Evolutionary conservation across 2,797 vertebrate genomes (phyloP).

Genomic region (Poecile montanus): DNA sequence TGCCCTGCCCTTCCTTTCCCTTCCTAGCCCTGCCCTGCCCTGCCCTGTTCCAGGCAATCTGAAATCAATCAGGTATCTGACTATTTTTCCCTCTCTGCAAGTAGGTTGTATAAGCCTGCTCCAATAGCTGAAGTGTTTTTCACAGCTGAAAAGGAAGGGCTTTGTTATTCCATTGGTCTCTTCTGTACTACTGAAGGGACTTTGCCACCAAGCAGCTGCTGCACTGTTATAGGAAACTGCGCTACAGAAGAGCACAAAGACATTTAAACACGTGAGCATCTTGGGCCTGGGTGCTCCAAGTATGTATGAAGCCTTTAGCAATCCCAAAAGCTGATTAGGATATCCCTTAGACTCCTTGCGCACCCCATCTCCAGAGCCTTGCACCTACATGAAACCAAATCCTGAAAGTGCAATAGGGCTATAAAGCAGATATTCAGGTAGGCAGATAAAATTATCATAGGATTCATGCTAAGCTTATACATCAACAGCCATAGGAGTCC

Average conservation of each 20-base stretch:
- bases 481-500: not conserved
- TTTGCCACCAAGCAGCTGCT: not conserved
- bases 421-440: not conserved
- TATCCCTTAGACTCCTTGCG: not conserved
- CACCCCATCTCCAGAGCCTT: not conserved
- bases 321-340: not conserved
- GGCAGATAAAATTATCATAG: not conserved
- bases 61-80: not conserved
- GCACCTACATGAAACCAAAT: not conserved
- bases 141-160: not conserved
- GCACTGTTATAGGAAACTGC: not conserved
- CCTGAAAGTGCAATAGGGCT: not conserved
- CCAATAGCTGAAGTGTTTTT: not conserved
- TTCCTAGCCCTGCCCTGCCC: too few species aligned
- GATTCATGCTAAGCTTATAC: not conserved
- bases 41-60: not conserved
- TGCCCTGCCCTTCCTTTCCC: not conserved
- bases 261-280: not conserved
- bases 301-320: not conserved
- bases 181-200: not conserved
- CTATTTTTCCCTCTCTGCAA: not conserved
- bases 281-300: not conserved
- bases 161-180: not conserved
- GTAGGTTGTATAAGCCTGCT: not conserved
- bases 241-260: not conserved